Evolutionary conservation across 2,113 vertebrate genomes (phyloP).

Genomic region (Rhinichthys klamathensis): DNA sequence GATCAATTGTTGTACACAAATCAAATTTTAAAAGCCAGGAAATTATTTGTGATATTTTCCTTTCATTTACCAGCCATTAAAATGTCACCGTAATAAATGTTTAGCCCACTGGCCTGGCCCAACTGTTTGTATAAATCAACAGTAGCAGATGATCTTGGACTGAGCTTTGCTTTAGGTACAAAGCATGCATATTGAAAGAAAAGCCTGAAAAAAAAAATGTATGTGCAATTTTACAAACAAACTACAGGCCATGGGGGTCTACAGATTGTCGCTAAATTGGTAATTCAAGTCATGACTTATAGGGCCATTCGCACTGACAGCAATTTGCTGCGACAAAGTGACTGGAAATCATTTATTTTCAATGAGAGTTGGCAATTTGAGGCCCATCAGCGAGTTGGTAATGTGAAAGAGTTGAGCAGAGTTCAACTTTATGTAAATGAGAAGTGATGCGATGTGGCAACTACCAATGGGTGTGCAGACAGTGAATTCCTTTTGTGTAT

Average conservation of each 20-base stretch:
- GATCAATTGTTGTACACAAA: conserved; percentile 18
- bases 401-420: not conserved
- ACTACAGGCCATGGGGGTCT: not conserved
- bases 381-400: not conserved
- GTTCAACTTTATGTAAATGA: not conserved
- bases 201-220: not conserved
- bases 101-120: not conserved
- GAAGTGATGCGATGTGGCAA: not conserved
- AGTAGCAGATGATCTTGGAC: conserved; percentile 25
- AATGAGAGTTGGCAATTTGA: not conserved
- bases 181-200: not conserved
- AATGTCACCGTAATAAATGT: conserved; percentile 35
- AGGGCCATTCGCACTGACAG: not conserved
- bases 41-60: conserved; percentile 43
- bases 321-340: not conserved
- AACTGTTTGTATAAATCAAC: conserved; percentile 43
- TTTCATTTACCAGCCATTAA: conserved; percentile 47
- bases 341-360: not conserved
- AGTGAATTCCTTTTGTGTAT: not conserved
- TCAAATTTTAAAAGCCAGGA: conserved; percentile 23
- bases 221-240: conserved; percentile 19
- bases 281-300: not conserved
- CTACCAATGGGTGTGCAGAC: not conserved
- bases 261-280: not conserved
- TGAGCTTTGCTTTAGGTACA: conserved; percentile 16